A percentile compares a stretch with the other conserved stretches of the same genome.
Evolutionary conservation across 2,888 invertebrate genomes (phyloP).

Genomic region (Syritta pipiens): DNA sequence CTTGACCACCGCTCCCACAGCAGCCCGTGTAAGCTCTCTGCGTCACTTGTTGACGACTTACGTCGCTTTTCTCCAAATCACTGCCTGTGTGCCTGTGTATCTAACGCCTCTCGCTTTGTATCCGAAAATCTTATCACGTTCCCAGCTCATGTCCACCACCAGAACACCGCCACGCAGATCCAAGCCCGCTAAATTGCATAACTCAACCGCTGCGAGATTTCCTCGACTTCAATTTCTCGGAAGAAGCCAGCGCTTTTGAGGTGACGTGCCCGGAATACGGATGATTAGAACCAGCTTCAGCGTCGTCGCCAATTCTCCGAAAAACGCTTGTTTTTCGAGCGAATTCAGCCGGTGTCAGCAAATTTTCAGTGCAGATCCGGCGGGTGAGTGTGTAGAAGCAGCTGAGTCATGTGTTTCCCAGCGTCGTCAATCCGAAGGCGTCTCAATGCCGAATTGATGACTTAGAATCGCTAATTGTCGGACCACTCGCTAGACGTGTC

Average conservation of each 20-base stretch:
- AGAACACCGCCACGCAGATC: too few relatives aligned
- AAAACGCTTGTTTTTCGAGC: not conserved
- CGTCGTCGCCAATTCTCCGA: not conserved
- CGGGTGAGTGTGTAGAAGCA: not conserved
- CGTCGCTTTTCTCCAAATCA: too few relatives aligned
- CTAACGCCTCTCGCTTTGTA: too few relatives aligned
- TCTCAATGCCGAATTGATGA: not conserved
- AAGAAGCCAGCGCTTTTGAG: too few relatives aligned
- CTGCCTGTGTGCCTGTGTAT: too few relatives aligned
- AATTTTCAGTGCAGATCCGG: not conserved
- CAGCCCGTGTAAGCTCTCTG: too few relatives aligned
- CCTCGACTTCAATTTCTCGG: not conserved
- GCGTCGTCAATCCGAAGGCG: not conserved
- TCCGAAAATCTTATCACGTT: too few relatives aligned
- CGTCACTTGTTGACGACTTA: too few relatives aligned
- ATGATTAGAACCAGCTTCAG: not conserved
- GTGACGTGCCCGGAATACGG: not conserved
- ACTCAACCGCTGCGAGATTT: too few relatives aligned
- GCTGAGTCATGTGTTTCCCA: not conserved
- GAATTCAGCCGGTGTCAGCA: not conserved
- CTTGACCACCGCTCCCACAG: too few relatives aligned
- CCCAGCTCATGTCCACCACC: too few relatives aligned
- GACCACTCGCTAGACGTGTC: not conserved
- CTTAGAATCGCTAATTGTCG: not conserved
- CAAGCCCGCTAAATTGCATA: too few relatives aligned